Evolutionary conservation across 1,140 invertebrate genomes (phyloP), one percentile per base, ranked within the genome.

Genomic region (Eriosoma lanigerum): DNA sequence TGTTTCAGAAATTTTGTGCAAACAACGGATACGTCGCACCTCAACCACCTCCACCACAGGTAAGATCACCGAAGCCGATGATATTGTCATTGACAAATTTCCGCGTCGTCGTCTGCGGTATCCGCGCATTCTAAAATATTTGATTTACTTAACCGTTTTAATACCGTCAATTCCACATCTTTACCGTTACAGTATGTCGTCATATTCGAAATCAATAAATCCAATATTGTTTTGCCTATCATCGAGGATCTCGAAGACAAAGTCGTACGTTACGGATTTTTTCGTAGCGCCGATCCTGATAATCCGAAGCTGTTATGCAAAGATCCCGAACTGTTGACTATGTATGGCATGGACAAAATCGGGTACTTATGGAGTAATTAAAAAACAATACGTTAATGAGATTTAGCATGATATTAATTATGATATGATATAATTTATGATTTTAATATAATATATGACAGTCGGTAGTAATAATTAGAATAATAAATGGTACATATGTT

Each of bases 181-280:
- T 38, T 38, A 38, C 32, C 12, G 32, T 82, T 81, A 17, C 60
- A 84, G 83, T 84, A 81, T 13, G 64, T 83, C 5, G 82, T 84
- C 1, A 83, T 84, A 82, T 84, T 84, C 73, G 84, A 84, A 29
- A 82, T 82, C 2, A 82, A 68, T 9, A 81, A 81, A 81, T 82
- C 82, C 19, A 81, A 81, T 50, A 83, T 83, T 17, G 81, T 83
- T 13, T 46, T 83, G 19, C 83, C 83, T 19, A 78, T 82, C 0
- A 75, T 82, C 1, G 82, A 84, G 46, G 81, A 83, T 46, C 83
- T 82, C n/a, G 62, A 80, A 44, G 82, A 82, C 17, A 83, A 84
- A 44, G 76, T 84, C 0, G 26, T 84, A 4, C 80, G 82, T 50
- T 75, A 83, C 13, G 84, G 81, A 24, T 85, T 82, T 73, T 85